These are phyloP conservation scores for Frankliniella intonsa DNA, from an alignment of 2,888 invertebrate genomes.

Conservation along the genomic window DNA sequence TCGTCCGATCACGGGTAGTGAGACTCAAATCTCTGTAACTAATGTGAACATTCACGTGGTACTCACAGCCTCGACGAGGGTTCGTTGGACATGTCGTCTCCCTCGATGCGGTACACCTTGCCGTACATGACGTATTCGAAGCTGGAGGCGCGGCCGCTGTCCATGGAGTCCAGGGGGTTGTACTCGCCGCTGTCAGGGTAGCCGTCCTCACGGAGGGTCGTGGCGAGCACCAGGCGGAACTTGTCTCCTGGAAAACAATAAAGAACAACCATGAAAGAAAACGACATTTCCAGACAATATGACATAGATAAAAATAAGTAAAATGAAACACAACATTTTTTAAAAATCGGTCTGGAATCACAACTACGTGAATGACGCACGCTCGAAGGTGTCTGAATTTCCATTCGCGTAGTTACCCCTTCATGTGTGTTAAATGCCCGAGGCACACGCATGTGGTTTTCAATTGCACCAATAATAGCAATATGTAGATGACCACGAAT, in stretches of 20 bases:
- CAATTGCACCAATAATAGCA: too few species aligned
- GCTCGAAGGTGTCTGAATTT: too few species aligned
- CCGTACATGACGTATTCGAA: slow-evolving; percentile 99
- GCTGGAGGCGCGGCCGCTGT: slow-evolving; percentile 88
- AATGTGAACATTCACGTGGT: background rate
- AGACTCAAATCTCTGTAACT: too few species aligned
- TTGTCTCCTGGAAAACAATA: slow-evolving; percentile 41
- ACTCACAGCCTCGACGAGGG: slow-evolving; percentile 69
- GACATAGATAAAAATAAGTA: too few species aligned
- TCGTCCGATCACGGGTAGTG: too few species aligned
- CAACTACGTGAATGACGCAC: too few species aligned
- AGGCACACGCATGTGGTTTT: too few species aligned
- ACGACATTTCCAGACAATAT: background rate
- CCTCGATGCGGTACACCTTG: slow-evolving; percentile 94
- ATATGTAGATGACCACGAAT: too few species aligned
- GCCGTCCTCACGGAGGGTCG: slow-evolving; percentile 93
- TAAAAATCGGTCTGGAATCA: too few species aligned
- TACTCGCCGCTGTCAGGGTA: slow-evolving; percentile 94
- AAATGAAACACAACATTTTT: too few species aligned
- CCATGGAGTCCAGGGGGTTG: slow-evolving; percentile 72
- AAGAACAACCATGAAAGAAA: slow-evolving; percentile 17
- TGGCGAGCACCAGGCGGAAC: slow-evolving; percentile 89
- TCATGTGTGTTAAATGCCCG: too few species aligned
- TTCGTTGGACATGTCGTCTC: slow-evolving; percentile 86
- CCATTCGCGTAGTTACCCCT: too few species aligned